Percentiles rank a stretch among this genome's conserved stretches.
Conservation (phyloP, 1,140 invertebrate genomes). For the Thaumetopoea pityocampa region DNA sequence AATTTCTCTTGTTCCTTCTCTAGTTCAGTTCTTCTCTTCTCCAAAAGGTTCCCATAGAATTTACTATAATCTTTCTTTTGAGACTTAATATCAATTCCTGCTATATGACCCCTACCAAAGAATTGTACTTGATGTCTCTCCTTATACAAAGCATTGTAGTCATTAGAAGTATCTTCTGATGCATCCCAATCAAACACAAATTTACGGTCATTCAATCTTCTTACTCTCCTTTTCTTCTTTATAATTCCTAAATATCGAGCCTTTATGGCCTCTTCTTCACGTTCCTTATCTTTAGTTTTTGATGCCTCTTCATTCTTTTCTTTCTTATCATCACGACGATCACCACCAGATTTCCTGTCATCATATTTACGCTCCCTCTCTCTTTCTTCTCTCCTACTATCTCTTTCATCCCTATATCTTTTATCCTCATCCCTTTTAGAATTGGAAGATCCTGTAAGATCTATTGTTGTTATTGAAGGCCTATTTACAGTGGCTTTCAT, state of each 20-base stretch:
- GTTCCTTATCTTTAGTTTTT: slow-evolving; percentile 92
- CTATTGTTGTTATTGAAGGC: slow-evolving; percentile 63
- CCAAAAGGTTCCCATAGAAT: slow-evolving; percentile 97
- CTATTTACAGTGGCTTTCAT: slow-evolving; percentile 69
- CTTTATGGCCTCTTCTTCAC: slow-evolving; percentile 94
- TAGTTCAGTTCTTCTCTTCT: slow-evolving; percentile 95
- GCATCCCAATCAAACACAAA: slow-evolving; percentile 99
- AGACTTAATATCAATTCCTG: slow-evolving; percentile 97
- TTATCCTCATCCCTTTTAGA: slow-evolving; percentile 65
- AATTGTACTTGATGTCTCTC: slow-evolving; percentile 97
- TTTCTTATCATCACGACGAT: slow-evolving; percentile 61
- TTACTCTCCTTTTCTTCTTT: slow-evolving; percentile 94
- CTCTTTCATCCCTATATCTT: slow-evolving; percentile 54
- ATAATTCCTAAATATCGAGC: slow-evolving; percentile 96
- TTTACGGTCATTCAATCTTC: slow-evolving; percentile 97
- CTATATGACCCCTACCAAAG: slow-evolving; percentile 97
- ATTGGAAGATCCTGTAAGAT: slow-evolving; percentile 56
- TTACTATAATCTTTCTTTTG: slow-evolving; percentile 98
- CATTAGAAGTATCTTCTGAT: slow-evolving; percentile 97
- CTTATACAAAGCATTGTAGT: slow-evolving; percentile 98
- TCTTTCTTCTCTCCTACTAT: slow-evolving; percentile 45
- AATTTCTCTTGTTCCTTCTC: slow-evolving; percentile 99
- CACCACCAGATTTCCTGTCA: slow-evolving; percentile 44
- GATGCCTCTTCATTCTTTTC: slow-evolving; percentile 70
- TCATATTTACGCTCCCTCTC: slow-evolving; percentile 64